phyloP scores from a whole-genome alignment of 2,113 vertebrate species.

The Phylloscopus whistleri region DNA sequence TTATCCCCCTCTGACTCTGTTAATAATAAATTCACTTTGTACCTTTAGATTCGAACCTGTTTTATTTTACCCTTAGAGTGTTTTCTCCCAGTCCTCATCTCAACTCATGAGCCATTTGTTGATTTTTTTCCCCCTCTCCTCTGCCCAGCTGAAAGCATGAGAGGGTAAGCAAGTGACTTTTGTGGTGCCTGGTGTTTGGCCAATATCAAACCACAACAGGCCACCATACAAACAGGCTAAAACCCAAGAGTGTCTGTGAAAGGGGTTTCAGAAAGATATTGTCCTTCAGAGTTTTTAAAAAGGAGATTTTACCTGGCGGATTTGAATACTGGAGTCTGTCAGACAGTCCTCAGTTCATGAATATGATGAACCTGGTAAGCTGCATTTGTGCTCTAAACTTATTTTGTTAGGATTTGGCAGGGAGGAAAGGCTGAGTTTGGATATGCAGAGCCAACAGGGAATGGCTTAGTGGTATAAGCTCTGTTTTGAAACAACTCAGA shows the following conservation, averaged over 20 bases:
- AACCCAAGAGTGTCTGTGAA: not conserved
- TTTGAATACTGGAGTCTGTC: not conserved
- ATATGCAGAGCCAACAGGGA: not conserved
- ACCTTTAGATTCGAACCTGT: not conserved
- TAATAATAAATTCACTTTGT: not conserved
- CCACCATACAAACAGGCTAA: accelerated
- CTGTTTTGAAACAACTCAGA: not conserved
- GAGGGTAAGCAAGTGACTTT: not conserved
- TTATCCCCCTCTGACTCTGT: not conserved
- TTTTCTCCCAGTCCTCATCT: not conserved
- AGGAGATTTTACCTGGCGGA: not conserved
- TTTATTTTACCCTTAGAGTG: not conserved
- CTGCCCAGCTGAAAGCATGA: not conserved
- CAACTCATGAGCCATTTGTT: not conserved
- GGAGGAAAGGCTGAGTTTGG: not conserved
- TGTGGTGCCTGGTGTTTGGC: not conserved
- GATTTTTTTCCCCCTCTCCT: not conserved
- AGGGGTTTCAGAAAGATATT: not conserved
- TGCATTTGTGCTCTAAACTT: not conserved
- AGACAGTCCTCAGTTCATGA: accelerated
- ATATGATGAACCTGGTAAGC: not conserved
- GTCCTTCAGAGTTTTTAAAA: not conserved
- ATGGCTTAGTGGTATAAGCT: not conserved
- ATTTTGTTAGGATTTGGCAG: not conserved
- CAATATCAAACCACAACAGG: not conserved